Conservation (phyloP, 2,113 vertebrate genomes). For the Actinemys pallida region DNA sequence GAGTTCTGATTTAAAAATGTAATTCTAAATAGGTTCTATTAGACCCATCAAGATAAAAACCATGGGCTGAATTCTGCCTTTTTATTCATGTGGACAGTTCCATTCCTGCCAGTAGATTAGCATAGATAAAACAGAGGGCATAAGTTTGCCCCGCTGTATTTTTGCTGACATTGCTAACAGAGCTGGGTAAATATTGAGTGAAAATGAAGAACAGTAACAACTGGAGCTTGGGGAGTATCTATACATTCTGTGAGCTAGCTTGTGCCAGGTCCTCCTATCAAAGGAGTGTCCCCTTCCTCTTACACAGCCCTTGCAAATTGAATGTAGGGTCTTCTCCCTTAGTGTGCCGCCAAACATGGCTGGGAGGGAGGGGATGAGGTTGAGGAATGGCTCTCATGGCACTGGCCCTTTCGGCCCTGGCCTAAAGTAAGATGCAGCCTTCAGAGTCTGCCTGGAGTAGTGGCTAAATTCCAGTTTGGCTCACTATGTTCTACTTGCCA, state of each 20-base stretch:
- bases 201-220: neutral
- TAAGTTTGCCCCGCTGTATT: neutral
- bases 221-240: rapidly evolving
- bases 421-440: neutral
- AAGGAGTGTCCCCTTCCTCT: neutral
- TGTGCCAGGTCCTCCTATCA: neutral
- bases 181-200: neutral
- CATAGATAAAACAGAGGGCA: rapidly evolving
- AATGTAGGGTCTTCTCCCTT: neutral
- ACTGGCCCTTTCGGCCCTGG: rapidly evolving
- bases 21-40: neutral
- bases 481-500: too few species aligned
- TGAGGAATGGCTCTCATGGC: rapidly evolving
- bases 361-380: rapidly evolving
- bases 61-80: neutral
- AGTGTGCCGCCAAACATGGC: rapidly evolving
- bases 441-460: neutral
- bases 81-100: rapidly evolving
- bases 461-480: neutral
- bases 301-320: neutral
- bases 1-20: neutral
- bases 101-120: too few species aligned
- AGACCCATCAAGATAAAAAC: rapidly evolving
- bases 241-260: neutral
- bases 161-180: neutral